Base-by-base conservation (phyloP, 2,797 vertebrate species). In the Leucoraja ocellata region DNA sequence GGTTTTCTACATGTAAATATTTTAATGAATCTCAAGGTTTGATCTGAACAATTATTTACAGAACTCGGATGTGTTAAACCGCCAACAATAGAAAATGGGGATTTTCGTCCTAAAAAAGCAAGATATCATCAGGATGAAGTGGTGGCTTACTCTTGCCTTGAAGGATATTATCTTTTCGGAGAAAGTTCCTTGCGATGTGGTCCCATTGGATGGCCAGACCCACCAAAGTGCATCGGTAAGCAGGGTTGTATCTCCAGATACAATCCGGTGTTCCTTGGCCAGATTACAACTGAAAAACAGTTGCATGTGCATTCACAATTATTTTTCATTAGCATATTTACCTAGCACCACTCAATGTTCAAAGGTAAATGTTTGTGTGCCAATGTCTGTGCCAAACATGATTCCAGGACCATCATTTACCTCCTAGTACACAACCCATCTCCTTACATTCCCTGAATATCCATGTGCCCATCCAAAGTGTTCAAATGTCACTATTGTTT, bases 71-170 rank as follows among this genome's bases (percentile, higher is more conserved):
- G 90, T 76, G 13, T 1, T 14, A 25, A 16, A 28, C 90, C 90
- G 58, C 23, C 90, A 46, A 0, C 4, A 8, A n/a, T 76, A 74
- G 18, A 0, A 76, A 73, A 92, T 74, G 90, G 36, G 4, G 16
- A 3, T 28, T 73, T 16, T 92, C 0, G 0, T 2, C 90, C 90
- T 76, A 0, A 7, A 6, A 0, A 0, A 16, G 71, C 2, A 5
- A 25, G 1, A 4, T 92, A 92, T 76, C 0, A 7, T 28, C 11
- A 74, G 28, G 0, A 21, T 0, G 0, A 18, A 0, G 0, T 0
- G 0, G 21, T 92, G 68, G n/a, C 11, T 13, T 92, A 92, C 39
- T 2, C 0, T 2, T 92, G 90, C n/a, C 0, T 1, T 54, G 1
- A 1, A 25, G 23, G 23, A 36, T 76, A 7, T 54, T 5, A 28